phyloP scores from a whole-genome alignment of 1,140 invertebrate genomes.

The Tetramorium parvispinum region DNA sequence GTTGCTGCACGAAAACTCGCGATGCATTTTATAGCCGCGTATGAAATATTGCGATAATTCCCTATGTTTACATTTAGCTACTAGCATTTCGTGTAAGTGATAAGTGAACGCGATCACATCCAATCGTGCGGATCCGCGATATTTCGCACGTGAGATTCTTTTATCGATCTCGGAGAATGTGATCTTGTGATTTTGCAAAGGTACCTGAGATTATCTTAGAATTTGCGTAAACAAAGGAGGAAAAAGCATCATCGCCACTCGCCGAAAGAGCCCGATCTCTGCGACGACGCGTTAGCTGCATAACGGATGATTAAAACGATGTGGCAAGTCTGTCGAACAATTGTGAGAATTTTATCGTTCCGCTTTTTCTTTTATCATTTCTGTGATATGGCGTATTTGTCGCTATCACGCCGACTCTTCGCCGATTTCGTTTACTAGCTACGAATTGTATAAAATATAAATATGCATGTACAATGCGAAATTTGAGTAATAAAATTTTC shows the following conservation, averaged over 20 bases:
- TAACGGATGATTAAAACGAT: not conserved
- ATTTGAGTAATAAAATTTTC: constrained; percentile 25
- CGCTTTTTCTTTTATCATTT: not conserved
- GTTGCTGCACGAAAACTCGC: not conserved
- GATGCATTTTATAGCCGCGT: not conserved
- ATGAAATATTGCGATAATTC: not conserved
- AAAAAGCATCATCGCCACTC: not conserved
- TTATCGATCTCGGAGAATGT: not conserved
- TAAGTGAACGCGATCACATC: not conserved
- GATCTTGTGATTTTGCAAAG: not conserved
- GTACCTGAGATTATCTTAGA: constrained; percentile 26
- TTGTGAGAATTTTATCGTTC: not conserved
- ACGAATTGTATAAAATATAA: not conserved
- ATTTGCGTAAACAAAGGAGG: not conserved
- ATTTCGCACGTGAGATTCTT: not conserved
- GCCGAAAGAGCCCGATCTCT: not conserved
- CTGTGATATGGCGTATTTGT: not conserved
- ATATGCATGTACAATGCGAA: not conserved
- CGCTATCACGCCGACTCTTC: not conserved
- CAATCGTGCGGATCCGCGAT: not conserved
- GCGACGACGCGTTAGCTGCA: not conserved
- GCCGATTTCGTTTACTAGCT: not conserved
- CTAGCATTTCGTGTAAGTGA: not conserved
- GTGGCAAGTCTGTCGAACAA: not conserved
- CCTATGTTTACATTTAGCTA: not conserved